Evolutionary conservation across 1,140 invertebrate species (phyloP), one percentile per base, ranked within the genome.

Genomic region (Drosophila pectinifera): DNA sequence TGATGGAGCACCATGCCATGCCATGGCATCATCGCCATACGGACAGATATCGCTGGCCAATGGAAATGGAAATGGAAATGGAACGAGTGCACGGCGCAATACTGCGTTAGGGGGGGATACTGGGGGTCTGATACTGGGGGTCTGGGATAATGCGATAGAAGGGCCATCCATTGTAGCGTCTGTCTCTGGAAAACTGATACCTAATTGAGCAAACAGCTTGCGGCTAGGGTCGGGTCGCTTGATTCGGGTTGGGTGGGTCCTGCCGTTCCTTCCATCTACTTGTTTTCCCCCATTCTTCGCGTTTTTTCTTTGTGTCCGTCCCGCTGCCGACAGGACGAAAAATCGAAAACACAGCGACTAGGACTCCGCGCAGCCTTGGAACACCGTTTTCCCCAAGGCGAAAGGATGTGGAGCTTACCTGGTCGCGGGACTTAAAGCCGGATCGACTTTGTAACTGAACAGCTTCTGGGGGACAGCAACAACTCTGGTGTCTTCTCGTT

Each of bases 181-280:
- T 63, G 43, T 67, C 49, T 55, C 24, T 70, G 72, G 78, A 78
- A 88, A 86, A 61, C 78, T 82, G 82, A 85, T 85, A 82, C 84
- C 69, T 75, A 82, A 86, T 82, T 82, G 83, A 70, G 83, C 80
- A 85, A 85, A 85, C 82, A 85, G 73, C 72, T 41, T 51, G 73
- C 61, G 59, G 69, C 58, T 55, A 54, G 67, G 48, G 49, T 57
- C 61, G 62, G 75, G 75, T 77, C 55, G 51, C 42, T 31, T 55
- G 39, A 51, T 31, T 64, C 59, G 45, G 26, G n/a, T 11, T 68
- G 64, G 61, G 64, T 65, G 64, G 64, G 64, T 68, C 64, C 39
- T 48, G 22, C 5, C 48, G 31, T 65, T 68, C 16, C 22, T 65
- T 68, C 16, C 22, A 34, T 16, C 20, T 22, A 13, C 36, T 59